A percentile compares a stretch with the other conserved stretches of the same genome.
phyloP scores from a whole-genome alignment of 2,888 invertebrate species.

The Resseliella maxima region DNA sequence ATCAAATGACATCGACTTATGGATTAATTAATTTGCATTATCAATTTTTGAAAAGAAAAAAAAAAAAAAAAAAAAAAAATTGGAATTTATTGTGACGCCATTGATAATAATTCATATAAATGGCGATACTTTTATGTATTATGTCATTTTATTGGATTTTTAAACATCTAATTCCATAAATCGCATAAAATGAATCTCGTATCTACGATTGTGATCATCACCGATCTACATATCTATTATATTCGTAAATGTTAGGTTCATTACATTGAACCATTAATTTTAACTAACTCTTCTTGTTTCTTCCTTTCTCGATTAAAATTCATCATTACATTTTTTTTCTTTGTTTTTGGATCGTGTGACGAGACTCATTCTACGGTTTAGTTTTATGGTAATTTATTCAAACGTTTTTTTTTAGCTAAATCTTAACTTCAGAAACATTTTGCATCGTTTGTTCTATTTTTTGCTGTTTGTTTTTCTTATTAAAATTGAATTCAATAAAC shows the following conservation, averaged over 20 bases:
- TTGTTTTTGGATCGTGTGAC: not conserved
- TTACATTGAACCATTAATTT: no score
- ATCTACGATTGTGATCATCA: no score
- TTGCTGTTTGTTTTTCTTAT: not conserved
- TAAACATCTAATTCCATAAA: not conserved
- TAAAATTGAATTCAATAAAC: not conserved
- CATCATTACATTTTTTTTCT: not conserved
- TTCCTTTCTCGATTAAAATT: not conserved
- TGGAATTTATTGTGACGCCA: constrained; percentile 23
- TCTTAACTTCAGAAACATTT: constrained; percentile 15
- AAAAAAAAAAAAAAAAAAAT: not conserved
- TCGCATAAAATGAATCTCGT: not conserved
- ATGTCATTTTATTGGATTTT: constrained; percentile 49
- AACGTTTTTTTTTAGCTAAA: not conserved
- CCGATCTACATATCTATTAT: no score
- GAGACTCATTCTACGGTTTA: not conserved
- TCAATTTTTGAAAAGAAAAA: no score
- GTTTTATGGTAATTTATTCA: not conserved
- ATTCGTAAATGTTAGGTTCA: no score
- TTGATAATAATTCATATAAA: not conserved
- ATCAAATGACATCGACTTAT: constrained; percentile 40
- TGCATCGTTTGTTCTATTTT: constrained; percentile 3
- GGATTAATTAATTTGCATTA: constrained; percentile 7
- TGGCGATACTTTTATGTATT: not conserved
- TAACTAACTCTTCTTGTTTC: not conserved